Evolutionary conservation across 2,113 vertebrate species (phyloP).

Genomic region (Tenrec ecaudatus): DNA sequence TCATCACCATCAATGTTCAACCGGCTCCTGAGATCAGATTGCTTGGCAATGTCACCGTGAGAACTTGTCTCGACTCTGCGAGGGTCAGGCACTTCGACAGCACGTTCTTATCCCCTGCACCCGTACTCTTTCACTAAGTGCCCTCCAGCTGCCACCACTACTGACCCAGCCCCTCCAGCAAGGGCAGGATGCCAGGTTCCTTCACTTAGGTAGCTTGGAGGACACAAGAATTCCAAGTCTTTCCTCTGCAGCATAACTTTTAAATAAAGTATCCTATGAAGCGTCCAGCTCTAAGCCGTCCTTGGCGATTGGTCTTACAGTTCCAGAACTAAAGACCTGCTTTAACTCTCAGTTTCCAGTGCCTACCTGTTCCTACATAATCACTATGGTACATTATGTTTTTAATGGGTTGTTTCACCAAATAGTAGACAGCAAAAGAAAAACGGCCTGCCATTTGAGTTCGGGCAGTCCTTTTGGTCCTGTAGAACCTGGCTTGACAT

Average conservation of each 20-base stretch:
- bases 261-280: constrained; percentile 54
- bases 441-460: constrained; percentile 49
- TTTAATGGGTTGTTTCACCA: constrained; percentile 83
- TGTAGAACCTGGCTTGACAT: constrained; percentile 79
- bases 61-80: not conserved
- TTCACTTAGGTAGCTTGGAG: constrained; percentile 6
- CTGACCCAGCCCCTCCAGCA: not conserved
- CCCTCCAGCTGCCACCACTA: not conserved
- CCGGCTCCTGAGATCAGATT: constrained; percentile 40
- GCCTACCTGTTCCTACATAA: constrained; percentile 78
- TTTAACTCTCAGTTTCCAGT: constrained; percentile 77
- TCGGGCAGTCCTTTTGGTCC: constrained; percentile 69
- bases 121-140: constrained; percentile 30
- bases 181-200: constrained; percentile 43
- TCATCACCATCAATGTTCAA: constrained; percentile 13
- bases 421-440: constrained; percentile 18
- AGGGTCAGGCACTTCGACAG: not conserved
- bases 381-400: constrained; percentile 78
- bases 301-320: constrained; percentile 51
- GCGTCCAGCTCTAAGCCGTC: constrained; percentile 43
- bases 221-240: constrained; percentile 32
- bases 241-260: constrained; percentile 55
- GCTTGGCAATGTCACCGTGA: not conserved
- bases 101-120: constrained; percentile 5
- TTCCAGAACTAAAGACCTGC: constrained; percentile 71